Evolutionary conservation across 1,140 invertebrate genomes (phyloP), one percentile per base, ranked within the genome.

Genomic region (Eulimnadia texana): DNA sequence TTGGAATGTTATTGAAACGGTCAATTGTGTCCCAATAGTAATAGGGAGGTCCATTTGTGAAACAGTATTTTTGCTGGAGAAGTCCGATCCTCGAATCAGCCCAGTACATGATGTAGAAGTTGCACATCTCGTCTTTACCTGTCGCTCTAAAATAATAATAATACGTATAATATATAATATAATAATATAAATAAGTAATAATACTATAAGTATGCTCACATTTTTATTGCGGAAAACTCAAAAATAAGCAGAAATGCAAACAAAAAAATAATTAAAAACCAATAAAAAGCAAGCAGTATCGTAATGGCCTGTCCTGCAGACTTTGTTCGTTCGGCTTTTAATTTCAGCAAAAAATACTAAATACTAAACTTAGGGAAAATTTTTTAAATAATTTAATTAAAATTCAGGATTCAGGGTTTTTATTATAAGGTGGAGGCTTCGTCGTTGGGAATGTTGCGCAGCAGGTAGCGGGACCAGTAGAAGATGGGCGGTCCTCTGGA

Each of bases 1-100:
- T 90, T 2, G 92, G 91, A 68, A 94, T 90, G 69, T 88, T 84
- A 61, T 82, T 81, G 23, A 94, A 76, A 27, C 77, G 74, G 59
- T 81, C 75, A 3, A 75, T 74, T 11, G 74, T 68, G 23, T 72
- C 71, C 91, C 91, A 96, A 68, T 83, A 84, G 69, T 88, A 94
- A 63, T 72, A 71, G 0, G 91, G 91, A 16, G 92, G 86, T 3
- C 77, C 74, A 52, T 33, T 62, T 49, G 73, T 72, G 63, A 73
- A 79, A 61, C 77, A 78, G 27, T 72, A 70, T 65, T 78, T 76
- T 50, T 73, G 62, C 3, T 67, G 25, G 11, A 77, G 64, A 3
- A 66, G 64, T 27, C 66, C 63, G 54, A 69, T 69, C 1, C 68
- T 67, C 1, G 20, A 11, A 3, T 76, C 71, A 2, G 74, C 72